Base-by-base conservation (phyloP, 2,888 invertebrate species). In the Caenorhabditis plicata region DNA sequence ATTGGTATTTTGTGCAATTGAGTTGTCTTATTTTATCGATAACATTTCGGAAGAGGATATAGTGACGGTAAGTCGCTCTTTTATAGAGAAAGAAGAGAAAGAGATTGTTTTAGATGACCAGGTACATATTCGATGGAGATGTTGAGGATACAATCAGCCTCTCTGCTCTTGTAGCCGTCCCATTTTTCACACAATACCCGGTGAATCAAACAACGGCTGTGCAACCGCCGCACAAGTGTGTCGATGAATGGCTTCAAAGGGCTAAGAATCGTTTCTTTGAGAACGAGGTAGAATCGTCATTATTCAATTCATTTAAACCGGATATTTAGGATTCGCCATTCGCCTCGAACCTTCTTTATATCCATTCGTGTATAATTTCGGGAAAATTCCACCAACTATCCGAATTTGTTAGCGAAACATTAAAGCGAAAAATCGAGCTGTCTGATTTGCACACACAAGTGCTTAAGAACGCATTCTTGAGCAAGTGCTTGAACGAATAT, bases 111-210 rank as follows among this genome's bases (percentile, higher is more conserved):
- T n/a, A n/a, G n/a, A n/a, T n/a, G n/a, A n/a, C n/a, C n/a, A n/a
- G n/a, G n/a, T n/a, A n/a, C n/a, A n/a, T n/a, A n/a, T n/a, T n/a
- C n/a, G n/a, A n/a, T 19, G 54, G 51, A n/a, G 64, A 68, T 33
- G 41, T 51, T 22, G 58, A 68, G 32, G 49, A 64, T 20, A 48
- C 43, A 23, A 49, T 58, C n/a, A 48, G 61, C 3, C 33, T 64
- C 2, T 44, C 64, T 4, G 45, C 60, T 3, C 33, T 64, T 1
- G 36, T 64, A 8, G 51, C 68, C 5, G 31, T 68, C 7, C 68
- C 54, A 3, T 40, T 46, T 17, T 57, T 68, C 33, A 62, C 64
- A 33, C 54, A 56, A 53, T 60, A 41, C 23, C 60, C 60, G 3
- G 13, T 25, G 4, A 47, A 54, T 40, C 41, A 61, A 26, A 61